Percentiles rank a stretch among this genome's conserved stretches.
These are phyloP conservation scores for Liposcelis brunnea DNA, from an alignment of 2,888 invertebrate genomes.

Conservation along the genomic window DNA sequence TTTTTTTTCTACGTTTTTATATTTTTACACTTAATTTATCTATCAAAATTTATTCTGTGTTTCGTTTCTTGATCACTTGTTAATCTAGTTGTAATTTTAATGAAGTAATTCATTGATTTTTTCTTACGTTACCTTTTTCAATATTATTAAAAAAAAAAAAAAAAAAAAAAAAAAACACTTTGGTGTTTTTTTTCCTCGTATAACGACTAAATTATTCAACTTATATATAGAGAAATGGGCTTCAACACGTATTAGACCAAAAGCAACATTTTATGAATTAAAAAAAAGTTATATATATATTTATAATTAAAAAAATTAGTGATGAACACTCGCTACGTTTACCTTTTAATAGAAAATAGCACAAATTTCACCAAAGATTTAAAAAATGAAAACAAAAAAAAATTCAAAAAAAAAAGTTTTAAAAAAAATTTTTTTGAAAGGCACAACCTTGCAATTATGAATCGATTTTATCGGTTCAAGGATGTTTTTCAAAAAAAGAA, in stretches of 20 bases:
- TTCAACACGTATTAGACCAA: not conserved
- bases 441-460: too few relatives aligned
- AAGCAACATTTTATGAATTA: constrained; percentile 1
- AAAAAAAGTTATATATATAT: constrained; percentile 4
- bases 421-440: too few relatives aligned
- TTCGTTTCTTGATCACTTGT: constrained; percentile 10
- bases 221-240: constrained; percentile 12
- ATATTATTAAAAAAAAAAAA: too few relatives aligned
- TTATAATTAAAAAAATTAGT: not conserved
- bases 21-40: not conserved
- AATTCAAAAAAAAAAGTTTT: too few relatives aligned
- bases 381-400: not conserved
- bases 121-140: too few relatives aligned
- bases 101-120: too few relatives aligned
- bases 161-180: too few relatives aligned
- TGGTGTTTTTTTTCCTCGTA: too few relatives aligned
- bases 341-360: constrained; percentile 1
- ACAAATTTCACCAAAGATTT: constrained; percentile 9
- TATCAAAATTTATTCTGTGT: not conserved
- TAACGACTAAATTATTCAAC: constrained; percentile 16
- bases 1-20: too few relatives aligned
- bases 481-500: too few relatives aligned
- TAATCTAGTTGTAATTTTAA: constrained; percentile 10
- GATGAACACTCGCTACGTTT: constrained; percentile 2
- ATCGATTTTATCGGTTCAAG: too few relatives aligned